A percentile compares a stretch with the other conserved stretches of the same genome.
Conservation (phyloP, 2,888 invertebrate species). For the Aphelenchoides bicaudatus region DNA sequence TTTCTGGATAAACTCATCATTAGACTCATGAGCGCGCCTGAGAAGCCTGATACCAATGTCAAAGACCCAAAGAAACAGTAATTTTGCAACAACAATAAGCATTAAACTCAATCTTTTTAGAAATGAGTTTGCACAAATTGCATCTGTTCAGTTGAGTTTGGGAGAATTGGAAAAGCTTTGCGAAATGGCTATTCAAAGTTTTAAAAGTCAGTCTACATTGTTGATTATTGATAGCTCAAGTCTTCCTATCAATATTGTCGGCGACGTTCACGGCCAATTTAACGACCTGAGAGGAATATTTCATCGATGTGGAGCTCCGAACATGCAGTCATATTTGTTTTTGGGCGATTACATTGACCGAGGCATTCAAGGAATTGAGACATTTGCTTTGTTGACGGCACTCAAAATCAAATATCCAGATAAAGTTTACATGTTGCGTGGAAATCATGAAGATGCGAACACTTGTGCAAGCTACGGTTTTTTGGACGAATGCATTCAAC, state of each 20-base stretch:
- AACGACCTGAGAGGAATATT: constrained; percentile 44
- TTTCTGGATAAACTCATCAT: constrained; percentile 26
- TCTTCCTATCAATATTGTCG: constrained; percentile 42
- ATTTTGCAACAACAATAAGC: not conserved
- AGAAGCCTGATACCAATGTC: constrained; percentile 12
- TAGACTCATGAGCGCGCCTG: constrained; percentile 26
- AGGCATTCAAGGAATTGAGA: constrained; percentile 37
- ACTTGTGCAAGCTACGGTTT: constrained; percentile 51
- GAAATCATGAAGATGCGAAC: constrained; percentile 55
- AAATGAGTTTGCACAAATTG: constrained; percentile 17
- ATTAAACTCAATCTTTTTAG: not conserved
- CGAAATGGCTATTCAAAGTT: constrained; percentile 36
- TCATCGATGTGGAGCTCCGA: constrained; percentile 32
- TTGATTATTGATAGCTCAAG: constrained; percentile 29
- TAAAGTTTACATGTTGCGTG: constrained; percentile 40
- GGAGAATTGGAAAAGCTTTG: constrained; percentile 40
- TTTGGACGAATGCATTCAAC: constrained; percentile 45
- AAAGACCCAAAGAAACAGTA: not conserved
- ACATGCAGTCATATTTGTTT: constrained; percentile 33
- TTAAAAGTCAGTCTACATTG: constrained; percentile 34
- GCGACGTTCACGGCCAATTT: constrained; percentile 53
- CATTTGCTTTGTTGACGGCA: constrained; percentile 26
- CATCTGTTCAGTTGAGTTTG: constrained; percentile 32
- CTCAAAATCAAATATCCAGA: constrained; percentile 42
- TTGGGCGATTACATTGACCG: constrained; percentile 39